Percentiles rank a stretch among this genome's conserved stretches.
Evolutionary conservation across 2,797 vertebrate genomes (phyloP).

Genomic region (Mus caroli): DNA sequence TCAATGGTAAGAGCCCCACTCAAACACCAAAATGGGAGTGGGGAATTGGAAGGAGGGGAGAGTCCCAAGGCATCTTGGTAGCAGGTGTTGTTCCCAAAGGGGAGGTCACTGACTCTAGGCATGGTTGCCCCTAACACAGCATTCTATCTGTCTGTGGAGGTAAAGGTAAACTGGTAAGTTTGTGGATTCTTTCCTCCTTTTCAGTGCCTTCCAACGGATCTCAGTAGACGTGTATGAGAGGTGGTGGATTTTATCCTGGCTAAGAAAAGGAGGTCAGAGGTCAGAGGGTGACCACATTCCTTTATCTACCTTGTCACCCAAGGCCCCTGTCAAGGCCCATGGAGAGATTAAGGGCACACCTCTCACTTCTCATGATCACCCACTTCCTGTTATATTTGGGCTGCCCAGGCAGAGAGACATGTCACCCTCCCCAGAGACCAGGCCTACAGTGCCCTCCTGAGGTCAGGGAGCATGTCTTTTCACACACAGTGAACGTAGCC

Average conservation of each 20-base stretch:
- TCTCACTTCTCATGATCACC: background rate
- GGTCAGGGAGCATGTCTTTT: background rate
- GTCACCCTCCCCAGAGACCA: background rate
- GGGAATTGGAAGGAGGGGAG: background rate
- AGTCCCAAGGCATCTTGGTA: background rate
- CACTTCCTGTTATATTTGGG: background rate
- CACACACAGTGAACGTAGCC: background rate
- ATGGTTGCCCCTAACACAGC: background rate
- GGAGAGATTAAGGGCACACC: background rate
- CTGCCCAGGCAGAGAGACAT: accelerated
- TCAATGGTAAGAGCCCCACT: constrained; percentile 93
- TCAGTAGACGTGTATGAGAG: background rate
- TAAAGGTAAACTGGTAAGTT: background rate
- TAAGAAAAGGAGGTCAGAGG: background rate
- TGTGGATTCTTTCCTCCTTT: background rate
- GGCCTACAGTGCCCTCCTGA: background rate
- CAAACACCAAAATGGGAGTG: background rate
- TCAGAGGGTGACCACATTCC: background rate
- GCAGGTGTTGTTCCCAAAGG: background rate
- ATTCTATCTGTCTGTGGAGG: background rate
- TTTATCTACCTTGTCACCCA: background rate
- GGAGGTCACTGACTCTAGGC: background rate
- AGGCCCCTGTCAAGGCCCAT: background rate
- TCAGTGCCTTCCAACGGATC: background rate
- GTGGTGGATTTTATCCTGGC: background rate